Evolutionary conservation across 2,888 invertebrate genomes (phyloP), one percentile per base, ranked within the genome.

Genomic region (Allolobophora icterica): DNA sequence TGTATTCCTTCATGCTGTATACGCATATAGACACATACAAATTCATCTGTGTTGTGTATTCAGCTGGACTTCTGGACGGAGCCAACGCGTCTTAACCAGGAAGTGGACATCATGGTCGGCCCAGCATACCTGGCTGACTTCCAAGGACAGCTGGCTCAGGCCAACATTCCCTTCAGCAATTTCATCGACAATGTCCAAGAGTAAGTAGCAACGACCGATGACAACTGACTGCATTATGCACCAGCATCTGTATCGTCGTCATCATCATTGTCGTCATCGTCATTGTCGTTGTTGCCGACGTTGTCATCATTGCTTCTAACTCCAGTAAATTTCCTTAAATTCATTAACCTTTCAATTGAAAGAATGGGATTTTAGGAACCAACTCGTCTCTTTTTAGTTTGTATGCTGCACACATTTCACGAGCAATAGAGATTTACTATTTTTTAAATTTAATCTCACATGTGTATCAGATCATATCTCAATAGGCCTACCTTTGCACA

Each of bases 1-100:
- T n/a, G n/a, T n/a, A n/a, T n/a, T n/a, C n/a, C n/a, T n/a, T n/a
- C n/a, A n/a, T n/a, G n/a, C n/a, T n/a, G n/a, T n/a, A 19, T 45
- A 19, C 45, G 15, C 15, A 11, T 19, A 17, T 40, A 40, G 6
- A 42, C 17, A 5, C 42, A 42, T 42, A 42, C 17, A 24, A n/a
- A n/a, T 11, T 8, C 6, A 11, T 24, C 5, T 24, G 11, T 21
- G 21, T 52, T 24, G 24, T 71, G 71, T 30, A 6, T 71, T n/a
- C 15, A 89, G 35, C 6, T 90, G 42, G 90, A 90, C n/a, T 58
- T 90, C 38, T 45, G 58, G 90, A 71, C 38, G 34, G 58, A 71
- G 71, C 83, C 90, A 3, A 58, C 19, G 11, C 83, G 38, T 45
- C 38, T 90, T 90, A 24, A n/a, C 19, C 19, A 83, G 71, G 52